phyloP scores from a whole-genome alignment of 2,797 vertebrate genomes.

The Chelon labrosus region DNA sequence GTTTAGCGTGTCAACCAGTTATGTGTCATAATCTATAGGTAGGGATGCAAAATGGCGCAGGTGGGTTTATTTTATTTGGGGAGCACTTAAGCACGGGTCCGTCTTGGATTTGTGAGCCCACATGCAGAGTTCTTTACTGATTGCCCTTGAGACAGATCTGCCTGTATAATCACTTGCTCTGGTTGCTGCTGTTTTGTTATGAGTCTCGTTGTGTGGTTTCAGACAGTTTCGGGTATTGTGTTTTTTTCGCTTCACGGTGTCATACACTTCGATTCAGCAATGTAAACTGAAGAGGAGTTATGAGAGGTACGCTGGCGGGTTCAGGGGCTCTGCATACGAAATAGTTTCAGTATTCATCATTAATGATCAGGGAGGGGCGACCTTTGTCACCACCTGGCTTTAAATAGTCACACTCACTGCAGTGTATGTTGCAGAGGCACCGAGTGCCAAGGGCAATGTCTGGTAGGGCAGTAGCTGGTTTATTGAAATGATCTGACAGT shows the following conservation, averaged over 20 bases:
- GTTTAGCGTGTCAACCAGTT: constrained; percentile 5
- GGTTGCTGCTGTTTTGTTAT: constrained; percentile 56
- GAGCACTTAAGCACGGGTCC: constrained; percentile 26
- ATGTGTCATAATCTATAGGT: constrained; percentile 8
- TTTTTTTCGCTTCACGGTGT: constrained; percentile 47
- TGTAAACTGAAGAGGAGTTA: constrained; percentile 33
- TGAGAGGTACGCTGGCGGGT: constrained; percentile 26
- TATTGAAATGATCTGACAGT: constrained; percentile 22
- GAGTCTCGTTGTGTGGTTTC: constrained; percentile 62
- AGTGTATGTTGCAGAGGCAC: constrained; percentile 34
- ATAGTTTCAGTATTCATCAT: constrained; percentile 23
- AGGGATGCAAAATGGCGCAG: constrained; percentile 28
- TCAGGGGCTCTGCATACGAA: constrained; percentile 55
- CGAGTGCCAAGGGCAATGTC: constrained; percentile 27
- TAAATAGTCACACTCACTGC: constrained; percentile 36
- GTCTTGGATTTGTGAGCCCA: constrained; percentile 32
- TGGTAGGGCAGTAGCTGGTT: constrained; percentile 16
- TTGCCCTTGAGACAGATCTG: constrained; percentile 22
- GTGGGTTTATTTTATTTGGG: constrained; percentile 3
- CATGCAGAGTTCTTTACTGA: constrained; percentile 33
- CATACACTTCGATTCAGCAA: constrained; percentile 49
- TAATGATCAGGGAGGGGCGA: constrained; percentile 66
- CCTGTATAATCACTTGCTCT: constrained; percentile 50
- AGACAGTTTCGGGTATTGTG: constrained; percentile 63
- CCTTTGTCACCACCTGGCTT: constrained; percentile 60